Base-by-base conservation (phyloP, 2,888 invertebrate species). In the Ophion costatus region DNA sequence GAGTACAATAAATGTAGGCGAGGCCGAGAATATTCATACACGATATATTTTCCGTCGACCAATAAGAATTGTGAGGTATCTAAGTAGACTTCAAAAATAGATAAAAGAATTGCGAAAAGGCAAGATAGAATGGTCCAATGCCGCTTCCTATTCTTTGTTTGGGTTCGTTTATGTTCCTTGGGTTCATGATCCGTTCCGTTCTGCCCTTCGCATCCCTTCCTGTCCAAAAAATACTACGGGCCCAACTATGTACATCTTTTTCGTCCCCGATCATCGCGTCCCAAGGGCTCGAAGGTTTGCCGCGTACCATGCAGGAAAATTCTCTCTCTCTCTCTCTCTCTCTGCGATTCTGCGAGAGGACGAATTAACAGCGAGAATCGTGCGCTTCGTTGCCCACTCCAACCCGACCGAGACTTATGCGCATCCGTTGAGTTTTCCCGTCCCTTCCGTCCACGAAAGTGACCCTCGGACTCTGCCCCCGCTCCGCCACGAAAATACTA, bases 331-430 rank as follows among this genome's bases (percentile, higher is more conserved):
- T 9, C 38, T 9, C 9, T 38, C 38, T 38, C 38, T 38, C 38
- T 38, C 45, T 57, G 17, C n/a, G n/a, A 51, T 57, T 56, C n/a
- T 7, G 14, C 38, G 74, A 59, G 38, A 80, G 56, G 75, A 81
- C 70, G 81, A 78, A 73, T 75, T 81, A 81, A 81, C 78, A 63
- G 10, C 17, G 59, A 77, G 59, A 63, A 77, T 84, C 80, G 73
- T 77, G 73, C 80, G 84, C 84, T 74, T 74, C 76, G 84, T 57
- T 81, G 84, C 80, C 29, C 82, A 42, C 63, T 24, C 20, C 73
- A 38, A 14, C 66, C 56, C 10, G 38, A 22, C 20, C 64, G 51
- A 57, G 51, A 22, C 69, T 77, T 61, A 70, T 56, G 10, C 67
- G 61, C 71, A 57, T 33, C 76, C 51, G 11, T 9, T 5, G 33